Percentiles rank a stretch among this genome's conserved stretches.
phyloP scores from a whole-genome alignment of 1,140 invertebrate genomes.

The Formica selysi region DNA sequence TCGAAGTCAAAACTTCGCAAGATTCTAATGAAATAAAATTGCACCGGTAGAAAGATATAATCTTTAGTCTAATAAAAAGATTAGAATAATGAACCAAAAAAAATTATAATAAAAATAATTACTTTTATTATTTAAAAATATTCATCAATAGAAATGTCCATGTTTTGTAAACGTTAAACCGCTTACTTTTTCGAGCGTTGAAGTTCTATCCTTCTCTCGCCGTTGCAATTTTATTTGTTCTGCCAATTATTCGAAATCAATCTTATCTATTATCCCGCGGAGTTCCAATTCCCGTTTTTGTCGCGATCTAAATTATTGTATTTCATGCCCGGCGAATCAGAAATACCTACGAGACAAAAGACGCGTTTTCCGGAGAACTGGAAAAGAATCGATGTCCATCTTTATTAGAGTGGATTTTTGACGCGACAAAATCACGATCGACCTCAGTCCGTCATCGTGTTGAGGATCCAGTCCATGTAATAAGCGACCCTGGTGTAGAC shows the following conservation, averaged over 20 bases:
- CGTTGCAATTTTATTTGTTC: not conserved
- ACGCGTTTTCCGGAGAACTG: too few species aligned
- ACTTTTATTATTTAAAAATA: not conserved
- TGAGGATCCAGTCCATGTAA: constrained; percentile 90
- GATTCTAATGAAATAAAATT: not conserved
- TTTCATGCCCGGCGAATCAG: not conserved
- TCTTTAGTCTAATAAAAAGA: constrained; percentile 1
- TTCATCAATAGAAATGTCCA: not conserved
- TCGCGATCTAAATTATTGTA: not conserved
- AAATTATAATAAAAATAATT: not conserved
- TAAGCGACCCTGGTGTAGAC: constrained; percentile 88
- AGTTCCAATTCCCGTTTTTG: not conserved
- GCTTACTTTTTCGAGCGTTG: not conserved
- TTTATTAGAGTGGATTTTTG: too few species aligned
- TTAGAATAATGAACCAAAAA: not conserved
- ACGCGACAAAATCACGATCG: not conserved
- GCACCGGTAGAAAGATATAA: not conserved
- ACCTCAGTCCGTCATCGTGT: constrained; percentile 84
- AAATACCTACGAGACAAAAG: not conserved
- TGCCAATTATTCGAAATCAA: not conserved
- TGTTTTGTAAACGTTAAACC: not conserved
- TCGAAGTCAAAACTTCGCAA: not conserved
- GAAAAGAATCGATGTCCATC: not conserved
- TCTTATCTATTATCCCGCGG: not conserved
- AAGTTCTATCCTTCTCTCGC: too few species aligned